Conservation (phyloP, 2,888 invertebrate species). For the Acleris sparsana region DNA sequence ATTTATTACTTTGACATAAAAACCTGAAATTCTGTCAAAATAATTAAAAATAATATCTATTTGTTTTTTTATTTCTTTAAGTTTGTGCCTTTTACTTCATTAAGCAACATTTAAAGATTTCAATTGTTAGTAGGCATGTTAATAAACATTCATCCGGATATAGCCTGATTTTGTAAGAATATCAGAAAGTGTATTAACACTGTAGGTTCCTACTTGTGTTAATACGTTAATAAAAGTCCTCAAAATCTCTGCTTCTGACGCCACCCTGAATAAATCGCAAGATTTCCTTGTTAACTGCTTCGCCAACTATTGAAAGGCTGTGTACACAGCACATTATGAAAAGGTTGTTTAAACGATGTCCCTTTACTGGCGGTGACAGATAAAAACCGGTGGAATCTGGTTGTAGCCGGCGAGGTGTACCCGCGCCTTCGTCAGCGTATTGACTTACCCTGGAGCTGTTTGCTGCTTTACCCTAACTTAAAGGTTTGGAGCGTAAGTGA, state of each 20-base stretch:
- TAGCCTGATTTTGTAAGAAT: too few species aligned
- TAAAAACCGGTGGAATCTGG: conserved; percentile 70
- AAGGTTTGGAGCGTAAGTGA: conserved; percentile 55
- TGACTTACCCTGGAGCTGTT: conserved; percentile 78
- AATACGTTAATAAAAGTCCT: background rate
- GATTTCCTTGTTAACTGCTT: conserved; percentile 27
- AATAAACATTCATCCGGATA: too few species aligned
- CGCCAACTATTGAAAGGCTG: conserved; percentile 31
- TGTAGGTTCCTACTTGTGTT: background rate
- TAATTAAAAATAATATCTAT: too few species aligned
- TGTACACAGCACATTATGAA: conserved; percentile 55
- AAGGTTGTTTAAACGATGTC: conserved; percentile 55
- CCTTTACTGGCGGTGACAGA: conserved; percentile 73
- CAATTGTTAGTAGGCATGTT: too few species aligned
- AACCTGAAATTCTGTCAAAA: too few species aligned
- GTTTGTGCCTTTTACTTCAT: too few species aligned
- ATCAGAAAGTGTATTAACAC: too few species aligned
- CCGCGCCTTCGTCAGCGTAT: conserved; percentile 79
- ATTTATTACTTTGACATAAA: too few species aligned
- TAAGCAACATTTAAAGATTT: too few species aligned
- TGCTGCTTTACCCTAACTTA: conserved; percentile 76
- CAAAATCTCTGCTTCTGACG: conserved; percentile 9
- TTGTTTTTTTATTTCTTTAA: too few species aligned
- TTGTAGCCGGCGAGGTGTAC: conserved; percentile 63
- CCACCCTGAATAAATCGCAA: conserved; percentile 10